Evolutionary conservation across 1,140 invertebrate species (phyloP), one percentile per base, ranked within the genome.

Genomic region (Caerostris extrusa): DNA sequence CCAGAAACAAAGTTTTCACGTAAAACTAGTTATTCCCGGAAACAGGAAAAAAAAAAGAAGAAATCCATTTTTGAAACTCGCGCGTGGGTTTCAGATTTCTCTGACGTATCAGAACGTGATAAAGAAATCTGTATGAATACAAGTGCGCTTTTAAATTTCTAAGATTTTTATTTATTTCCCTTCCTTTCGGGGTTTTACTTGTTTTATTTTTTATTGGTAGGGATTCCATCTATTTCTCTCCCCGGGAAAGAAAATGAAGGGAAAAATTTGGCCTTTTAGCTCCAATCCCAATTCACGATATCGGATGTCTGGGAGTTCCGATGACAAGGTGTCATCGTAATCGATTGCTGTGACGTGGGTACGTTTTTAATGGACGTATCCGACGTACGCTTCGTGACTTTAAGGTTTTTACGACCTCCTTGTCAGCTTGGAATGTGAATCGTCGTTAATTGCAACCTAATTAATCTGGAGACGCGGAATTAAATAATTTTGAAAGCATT

Each of bases 91-190:
- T 88, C 60, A 61, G 86, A 88, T 88, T 67, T 88, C 86, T 19
- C 55, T n/a, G n/a, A n/a, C 82, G 82, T 34, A 7, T 17, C 14
- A 0, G 86, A 7, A 88, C 86, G 86, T 88, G 86, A 88, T 88
- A 88, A 88, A n/a, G n/a, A 88, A 88, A 88, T 88, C 86, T 67
- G 56, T 88, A 88, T 88, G 86, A 88, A 88, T 88, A 88, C 61
- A 14, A 88, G 86, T 53, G 55, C 8, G 53, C 56, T 85, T 85
- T 60, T 77, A 77, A 77, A 77, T 50, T 77, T 77, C 69, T 34
- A 34, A n/a, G n/a, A n/a, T n/a, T n/a, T n/a, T n/a, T 34, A 50
- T 77, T 57, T 85, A 58, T 14, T 60, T 58, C n/a, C n/a, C n/a
- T n/a, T n/a, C n/a, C n/a, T n/a, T n/a, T n/a, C n/a, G n/a, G n/a